Percentiles rank a stretch among this genome's conserved stretches.
Conservation (phyloP, 2,113 vertebrate genomes). For the Etia nguti region DNA sequence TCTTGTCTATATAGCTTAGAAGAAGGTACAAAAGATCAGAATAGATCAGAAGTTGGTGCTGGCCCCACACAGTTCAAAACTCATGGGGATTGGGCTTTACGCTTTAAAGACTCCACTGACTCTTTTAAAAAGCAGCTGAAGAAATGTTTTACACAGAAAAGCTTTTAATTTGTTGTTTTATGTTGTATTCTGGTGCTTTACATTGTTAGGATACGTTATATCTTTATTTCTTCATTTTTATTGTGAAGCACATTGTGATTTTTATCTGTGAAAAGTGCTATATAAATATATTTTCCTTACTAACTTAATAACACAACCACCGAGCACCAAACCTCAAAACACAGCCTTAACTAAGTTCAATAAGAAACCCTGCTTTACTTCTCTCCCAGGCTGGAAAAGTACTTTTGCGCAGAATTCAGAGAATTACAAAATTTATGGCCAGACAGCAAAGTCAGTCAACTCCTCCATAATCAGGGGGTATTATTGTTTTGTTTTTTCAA, state of each 20-base stretch:
- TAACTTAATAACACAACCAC: background rate
- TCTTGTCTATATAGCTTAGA: background rate
- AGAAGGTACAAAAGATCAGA: background rate
- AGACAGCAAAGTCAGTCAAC: background rate
- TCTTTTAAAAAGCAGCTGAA: background rate
- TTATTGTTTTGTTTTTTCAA: background rate
- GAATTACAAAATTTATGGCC: background rate
- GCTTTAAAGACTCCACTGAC: background rate
- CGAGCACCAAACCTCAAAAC: background rate
- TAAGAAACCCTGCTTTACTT: background rate
- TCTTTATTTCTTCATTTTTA: background rate
- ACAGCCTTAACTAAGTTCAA: background rate
- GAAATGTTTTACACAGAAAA: background rate
- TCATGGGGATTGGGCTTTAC: background rate
- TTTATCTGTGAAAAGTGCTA: background rate
- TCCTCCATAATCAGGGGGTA: background rate
- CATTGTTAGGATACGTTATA: background rate
- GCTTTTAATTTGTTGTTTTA: background rate
- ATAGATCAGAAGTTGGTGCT: background rate
- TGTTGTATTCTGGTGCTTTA: background rate
- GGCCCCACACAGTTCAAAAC: background rate
- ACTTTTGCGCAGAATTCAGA: background rate
- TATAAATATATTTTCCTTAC: background rate
- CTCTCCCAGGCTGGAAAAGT: background rate
- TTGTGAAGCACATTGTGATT: background rate